Base-by-base conservation (phyloP, 2,113 vertebrate species). In the Xiphophorus couchianus region DNA sequence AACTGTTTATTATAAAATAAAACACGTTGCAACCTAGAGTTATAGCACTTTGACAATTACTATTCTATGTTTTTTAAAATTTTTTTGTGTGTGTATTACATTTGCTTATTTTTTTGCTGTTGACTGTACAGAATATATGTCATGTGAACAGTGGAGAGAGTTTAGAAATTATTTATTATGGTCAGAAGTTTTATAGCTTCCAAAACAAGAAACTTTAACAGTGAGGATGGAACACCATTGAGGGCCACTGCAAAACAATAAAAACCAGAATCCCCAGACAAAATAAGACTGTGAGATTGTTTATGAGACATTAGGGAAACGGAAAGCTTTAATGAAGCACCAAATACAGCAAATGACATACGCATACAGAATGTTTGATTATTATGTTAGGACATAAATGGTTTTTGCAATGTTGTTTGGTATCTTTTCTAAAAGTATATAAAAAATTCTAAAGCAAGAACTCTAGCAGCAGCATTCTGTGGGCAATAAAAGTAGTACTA, bases 401-500 rank as follows among this genome's bases (percentile, higher is more conserved):
- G n/a, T 8, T 35, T 65, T 39, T 61, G 51, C 31, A 69, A 12
- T 66, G 7, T 39, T 67, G 22, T 54, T 67, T 25, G 62, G 19
- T 12, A 29, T 19, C 12, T 27, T 62, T 63, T 78, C 73, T 48
- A 33, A 33, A 78, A 10, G 19, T 44, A 61, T 27, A 62, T 69
- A 68, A 75, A 78, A 51, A 30, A 66, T 30, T 14, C 39, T 66
- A 62, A 77, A 77, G 54, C 37, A 67, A 66, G 51, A 58, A 76
- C 62, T 61, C 78, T 10, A 66, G 69, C 68, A 80, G 44, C 42
- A 35, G 33, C 7, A 66, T 54, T 73, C 37, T 31, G 65, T 31
- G 64, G 44, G 67, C 76, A 84, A 71, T 76, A 83, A 79, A 84
- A 89, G 76, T 68, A 77, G 62, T 76, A 68, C 74, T 80, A 86